These are phyloP conservation scores for Hyles lineata DNA, from an alignment of 2,888 invertebrate genomes.

Conservation along the genomic window DNA sequence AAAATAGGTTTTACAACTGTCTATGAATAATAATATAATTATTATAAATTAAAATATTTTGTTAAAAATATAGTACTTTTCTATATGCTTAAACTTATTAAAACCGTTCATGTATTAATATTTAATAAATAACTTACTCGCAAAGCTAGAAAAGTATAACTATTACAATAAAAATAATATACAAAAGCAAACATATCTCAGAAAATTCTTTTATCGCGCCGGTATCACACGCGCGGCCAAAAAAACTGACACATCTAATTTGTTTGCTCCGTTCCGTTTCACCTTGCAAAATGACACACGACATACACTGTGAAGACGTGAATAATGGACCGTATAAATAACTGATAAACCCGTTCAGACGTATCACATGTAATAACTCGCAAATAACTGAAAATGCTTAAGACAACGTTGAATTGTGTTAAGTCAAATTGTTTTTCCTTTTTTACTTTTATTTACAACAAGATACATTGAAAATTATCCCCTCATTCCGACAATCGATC, in stretches of 20 bases:
- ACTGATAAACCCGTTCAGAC: slow-evolving; percentile 28
- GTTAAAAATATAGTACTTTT: too few species aligned
- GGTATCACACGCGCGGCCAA: slow-evolving; percentile 20
- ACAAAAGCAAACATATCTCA: slow-evolving; percentile 2
- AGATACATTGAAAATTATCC: too few species aligned
- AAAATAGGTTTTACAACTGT: too few species aligned
- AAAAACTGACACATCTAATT: slow-evolving; percentile 25
- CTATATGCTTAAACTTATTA: too few species aligned
- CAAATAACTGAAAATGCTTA: slow-evolving; percentile 21
- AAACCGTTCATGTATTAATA: too few species aligned
- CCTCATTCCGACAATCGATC: too few species aligned
- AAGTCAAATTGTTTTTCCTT: not conserved
- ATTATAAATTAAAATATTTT: too few species aligned
- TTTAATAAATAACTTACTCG: not conserved
- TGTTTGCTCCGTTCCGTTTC: slow-evolving; percentile 24
- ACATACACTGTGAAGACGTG: slow-evolving; percentile 18
- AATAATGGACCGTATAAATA: slow-evolving; percentile 31
- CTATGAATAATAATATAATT: too few species aligned
- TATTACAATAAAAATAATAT: not conserved
- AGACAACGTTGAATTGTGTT: slow-evolving; percentile 18
- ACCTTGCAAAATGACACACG: slow-evolving; percentile 20
- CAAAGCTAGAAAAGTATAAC: not conserved
- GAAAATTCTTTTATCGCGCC: slow-evolving; percentile 16
- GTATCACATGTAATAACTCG: slow-evolving; percentile 26
- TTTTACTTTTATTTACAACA: not conserved